Base-by-base conservation (phyloP, 1,140 invertebrate species). In the Plutomurus gul region DNA sequence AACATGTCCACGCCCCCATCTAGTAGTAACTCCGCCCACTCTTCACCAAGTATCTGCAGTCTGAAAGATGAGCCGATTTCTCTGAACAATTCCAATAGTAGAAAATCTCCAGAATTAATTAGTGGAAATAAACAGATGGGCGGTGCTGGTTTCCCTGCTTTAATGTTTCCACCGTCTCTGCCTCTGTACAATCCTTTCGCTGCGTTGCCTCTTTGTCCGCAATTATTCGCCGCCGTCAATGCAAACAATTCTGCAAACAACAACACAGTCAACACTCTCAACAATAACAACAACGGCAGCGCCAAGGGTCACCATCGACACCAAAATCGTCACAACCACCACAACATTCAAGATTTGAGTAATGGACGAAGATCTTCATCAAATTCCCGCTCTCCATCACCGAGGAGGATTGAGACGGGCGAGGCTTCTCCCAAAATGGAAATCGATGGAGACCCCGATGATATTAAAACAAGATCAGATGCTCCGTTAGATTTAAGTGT, bases 401-500 rank as follows among this genome's bases (percentile, higher is more conserved):
- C 36, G 7, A 51, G 40, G 25, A 37, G 43, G 22, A 25, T 75
- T 74, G 56, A 65, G 6, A 5, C 56, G 11, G 56, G 36, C 1
- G n/a, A 27, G 10, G 27, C n/a, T 30, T 65, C 56, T 65, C 27
- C 56, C 4, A 65, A 74, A 74, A 74, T 74, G 72, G 72, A 74
- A 47, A 74, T 74, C 22, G 72, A 72, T 27, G 70, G 39, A 27
- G 73, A 75, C 1, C 18, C 25, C 5, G 73, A 75, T 49, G 43
- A 75, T 20, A 75, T 36, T 18, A 79, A 79, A 46, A n/a, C n/a
- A n/a, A 39, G 72, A n/a, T 33, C 65, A 11, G 80, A 82, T 73
- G 78, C 60, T 36, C 85, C 82, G 37, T 79, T 81, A 11, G 83
- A 81, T 75, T 82, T 81, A 40, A 82, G 81, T 79, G 84, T 82